These are phyloP conservation scores for Alexandromys fortis DNA, from an alignment of 2,113 vertebrate species.

Conservation along the genomic window DNA sequence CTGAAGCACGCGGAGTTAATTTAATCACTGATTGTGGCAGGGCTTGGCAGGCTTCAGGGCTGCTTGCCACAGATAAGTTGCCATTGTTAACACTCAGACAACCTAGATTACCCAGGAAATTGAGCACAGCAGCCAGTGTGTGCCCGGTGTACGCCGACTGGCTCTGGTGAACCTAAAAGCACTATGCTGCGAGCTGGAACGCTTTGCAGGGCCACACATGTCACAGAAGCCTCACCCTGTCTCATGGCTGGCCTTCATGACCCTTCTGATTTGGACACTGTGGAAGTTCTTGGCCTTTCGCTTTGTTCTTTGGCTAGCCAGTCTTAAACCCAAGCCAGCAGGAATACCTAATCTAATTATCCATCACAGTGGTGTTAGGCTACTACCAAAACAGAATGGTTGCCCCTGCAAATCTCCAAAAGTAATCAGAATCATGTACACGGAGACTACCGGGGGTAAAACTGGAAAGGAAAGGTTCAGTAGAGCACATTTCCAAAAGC, in stretches of 20 bases:
- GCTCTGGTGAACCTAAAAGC: not conserved
- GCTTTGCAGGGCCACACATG: not conserved
- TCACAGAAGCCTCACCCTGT: not conserved
- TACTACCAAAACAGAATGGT: not conserved
- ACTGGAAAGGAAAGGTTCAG: slow-evolving; percentile 20
- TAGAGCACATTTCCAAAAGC: slow-evolving; percentile 1
- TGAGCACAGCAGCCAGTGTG: not conserved
- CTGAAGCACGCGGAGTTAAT: not conserved
- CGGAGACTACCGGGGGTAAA: not conserved
- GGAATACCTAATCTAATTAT: slow-evolving; percentile 18
- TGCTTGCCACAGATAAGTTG: not conserved
- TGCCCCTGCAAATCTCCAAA: slow-evolving; percentile 2
- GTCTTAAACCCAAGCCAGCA: not conserved
- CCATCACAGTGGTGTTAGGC: not conserved
- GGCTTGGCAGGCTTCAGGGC: not conserved
- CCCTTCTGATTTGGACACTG: not conserved
- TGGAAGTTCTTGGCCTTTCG: not conserved
- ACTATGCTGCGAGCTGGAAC: not conserved
- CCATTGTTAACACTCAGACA: not conserved
- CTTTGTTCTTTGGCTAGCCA: not conserved
- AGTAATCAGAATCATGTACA: slow-evolving; percentile 2
- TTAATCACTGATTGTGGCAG: not conserved
- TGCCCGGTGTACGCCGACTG: not conserved
- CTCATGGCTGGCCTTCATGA: not conserved
- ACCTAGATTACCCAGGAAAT: not conserved